phyloP scores from a whole-genome alignment of 2,888 invertebrate genomes.

The Chydorus sphaericus region DNA sequence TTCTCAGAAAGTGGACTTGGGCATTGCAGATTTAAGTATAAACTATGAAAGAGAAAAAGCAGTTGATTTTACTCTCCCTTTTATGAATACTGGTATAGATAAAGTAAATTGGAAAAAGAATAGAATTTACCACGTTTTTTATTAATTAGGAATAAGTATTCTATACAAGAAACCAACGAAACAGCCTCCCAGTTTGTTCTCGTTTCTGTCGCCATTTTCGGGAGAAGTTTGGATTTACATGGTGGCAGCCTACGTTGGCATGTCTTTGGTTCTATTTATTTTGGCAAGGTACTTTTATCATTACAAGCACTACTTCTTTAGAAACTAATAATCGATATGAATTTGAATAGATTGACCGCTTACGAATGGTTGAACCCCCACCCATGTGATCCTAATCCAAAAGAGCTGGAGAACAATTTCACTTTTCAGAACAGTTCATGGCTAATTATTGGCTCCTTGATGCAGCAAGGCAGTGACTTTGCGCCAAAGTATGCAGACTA shows the following conservation, averaged over 20 bases:
- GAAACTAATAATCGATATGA: neutral
- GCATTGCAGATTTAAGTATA: constrained; percentile 93
- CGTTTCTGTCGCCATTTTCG: constrained; percentile 86
- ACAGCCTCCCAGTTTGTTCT: constrained; percentile 86
- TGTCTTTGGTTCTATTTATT: constrained; percentile 81
- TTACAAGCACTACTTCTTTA: neutral
- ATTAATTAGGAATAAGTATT: constrained; percentile 63
- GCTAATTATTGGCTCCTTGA: constrained; percentile 38
- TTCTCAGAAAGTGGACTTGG: constrained; percentile 82
- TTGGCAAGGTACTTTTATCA: constrained; percentile 76
- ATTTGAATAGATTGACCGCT: constrained; percentile 65
- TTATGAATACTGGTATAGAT: constrained; percentile 79
- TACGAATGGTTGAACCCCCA: constrained; percentile 87
- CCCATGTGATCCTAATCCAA: constrained; percentile 69
- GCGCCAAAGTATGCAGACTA: constrained; percentile 65
- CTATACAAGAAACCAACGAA: constrained; percentile 84
- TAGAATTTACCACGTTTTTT: neutral
- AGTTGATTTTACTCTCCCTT: constrained; percentile 97
- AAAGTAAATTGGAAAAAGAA: neutral
- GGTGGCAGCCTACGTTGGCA: constrained; percentile 86
- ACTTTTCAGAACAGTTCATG: constrained; percentile 81
- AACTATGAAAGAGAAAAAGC: constrained; percentile 86
- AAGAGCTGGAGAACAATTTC: constrained; percentile 78
- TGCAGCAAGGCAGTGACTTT: constrained; percentile 80
- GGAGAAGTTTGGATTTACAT: constrained; percentile 94